A percentile compares a stretch with the other conserved stretches of the same genome.
phyloP scores from a whole-genome alignment of 2,113 vertebrate genomes.

The Mormoops blainvillei region DNA sequence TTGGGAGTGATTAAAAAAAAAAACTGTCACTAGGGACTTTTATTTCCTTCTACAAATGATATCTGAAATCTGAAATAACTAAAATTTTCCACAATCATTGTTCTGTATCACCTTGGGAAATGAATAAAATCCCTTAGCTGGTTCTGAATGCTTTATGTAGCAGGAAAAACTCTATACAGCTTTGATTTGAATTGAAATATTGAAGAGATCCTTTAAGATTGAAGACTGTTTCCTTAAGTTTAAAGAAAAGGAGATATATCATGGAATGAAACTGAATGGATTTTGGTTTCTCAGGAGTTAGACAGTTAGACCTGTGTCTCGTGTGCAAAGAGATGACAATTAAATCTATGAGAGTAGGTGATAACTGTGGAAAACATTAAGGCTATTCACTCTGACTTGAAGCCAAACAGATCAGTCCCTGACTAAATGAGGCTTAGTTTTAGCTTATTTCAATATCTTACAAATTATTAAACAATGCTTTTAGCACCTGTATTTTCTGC shows the following conservation, averaged over 20 bases:
- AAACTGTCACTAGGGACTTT: not conserved
- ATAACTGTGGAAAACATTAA: not conserved
- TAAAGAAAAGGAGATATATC: not conserved
- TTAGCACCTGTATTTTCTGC: not conserved
- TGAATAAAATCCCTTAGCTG: not conserved
- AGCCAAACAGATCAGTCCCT: conserved; percentile 7
- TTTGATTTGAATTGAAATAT: not conserved
- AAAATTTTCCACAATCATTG: not conserved
- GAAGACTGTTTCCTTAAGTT: not conserved
- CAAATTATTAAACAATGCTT: not conserved
- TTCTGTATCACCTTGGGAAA: not conserved
- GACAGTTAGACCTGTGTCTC: not conserved
- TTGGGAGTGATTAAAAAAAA: not conserved
- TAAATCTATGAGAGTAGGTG: not conserved
- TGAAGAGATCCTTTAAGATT: not conserved
- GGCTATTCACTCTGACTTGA: not conserved
- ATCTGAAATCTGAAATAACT: not conserved
- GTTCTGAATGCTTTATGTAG: not conserved
- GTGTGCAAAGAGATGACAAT: not conserved
- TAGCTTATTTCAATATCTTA: not conserved
- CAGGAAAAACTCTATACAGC: not conserved
- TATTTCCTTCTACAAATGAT: not conserved
- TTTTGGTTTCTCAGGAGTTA: not conserved
- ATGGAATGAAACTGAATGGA: not conserved
- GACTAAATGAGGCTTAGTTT: not conserved